phyloP scores from a whole-genome alignment of 1,140 invertebrate species.

The Ostrea edulis region DNA sequence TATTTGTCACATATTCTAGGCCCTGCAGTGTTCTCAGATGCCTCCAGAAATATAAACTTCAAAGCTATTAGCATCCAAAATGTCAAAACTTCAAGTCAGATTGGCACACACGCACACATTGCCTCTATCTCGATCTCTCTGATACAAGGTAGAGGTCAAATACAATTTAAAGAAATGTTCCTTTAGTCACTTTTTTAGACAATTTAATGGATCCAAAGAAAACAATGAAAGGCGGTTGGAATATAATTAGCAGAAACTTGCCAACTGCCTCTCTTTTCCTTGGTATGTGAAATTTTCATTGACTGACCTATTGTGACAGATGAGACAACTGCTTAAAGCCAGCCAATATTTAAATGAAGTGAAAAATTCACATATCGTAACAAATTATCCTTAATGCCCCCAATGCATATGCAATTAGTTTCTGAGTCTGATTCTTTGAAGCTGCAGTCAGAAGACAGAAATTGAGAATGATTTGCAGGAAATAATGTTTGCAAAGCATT shows the following conservation, averaged over 20 bases:
- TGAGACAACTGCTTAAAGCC: not conserved
- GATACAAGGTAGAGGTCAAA: not conserved
- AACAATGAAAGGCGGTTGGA: not conserved
- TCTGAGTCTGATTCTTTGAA: slow-evolving; percentile 3
- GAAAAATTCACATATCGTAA: not conserved
- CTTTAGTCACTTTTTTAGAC: not conserved
- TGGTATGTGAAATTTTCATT: not conserved
- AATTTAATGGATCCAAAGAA: not conserved
- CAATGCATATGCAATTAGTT: not conserved
- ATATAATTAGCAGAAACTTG: slow-evolving; percentile 15
- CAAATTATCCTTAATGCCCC: slow-evolving; percentile 11
- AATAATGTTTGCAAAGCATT: slow-evolving; percentile 32
- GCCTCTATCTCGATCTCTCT: not conserved
- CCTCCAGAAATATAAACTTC: slow-evolving; percentile 1
- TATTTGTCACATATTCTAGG: not conserved
- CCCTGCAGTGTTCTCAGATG: not conserved
- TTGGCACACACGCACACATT: not conserved
- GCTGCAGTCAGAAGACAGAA: not conserved
- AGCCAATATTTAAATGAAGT: not conserved
- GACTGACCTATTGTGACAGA: not conserved
- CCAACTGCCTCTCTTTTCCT: not conserved
- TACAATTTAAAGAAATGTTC: not conserved
- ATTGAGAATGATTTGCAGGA: slow-evolving; percentile 33
- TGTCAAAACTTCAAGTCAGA: slow-evolving; percentile 15
- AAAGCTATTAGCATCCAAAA: not conserved